A percentile compares a stretch with the other conserved stretches of the same genome.
phyloP scores from a whole-genome alignment of 2,113 vertebrate species.

The Corythornis vintsioides region DNA sequence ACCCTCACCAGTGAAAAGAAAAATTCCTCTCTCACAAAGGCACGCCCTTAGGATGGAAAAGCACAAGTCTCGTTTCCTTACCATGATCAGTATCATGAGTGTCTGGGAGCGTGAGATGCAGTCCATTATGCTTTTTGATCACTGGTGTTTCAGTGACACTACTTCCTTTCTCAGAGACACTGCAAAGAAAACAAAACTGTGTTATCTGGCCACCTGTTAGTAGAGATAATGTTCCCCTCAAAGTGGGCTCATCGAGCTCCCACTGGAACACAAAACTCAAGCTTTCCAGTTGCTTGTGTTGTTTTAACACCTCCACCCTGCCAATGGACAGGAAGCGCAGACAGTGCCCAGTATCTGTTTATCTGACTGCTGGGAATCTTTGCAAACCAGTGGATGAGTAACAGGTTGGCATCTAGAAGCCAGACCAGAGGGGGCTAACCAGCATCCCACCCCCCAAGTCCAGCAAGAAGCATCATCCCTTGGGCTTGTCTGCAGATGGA shows the following conservation, averaged over 20 bases:
- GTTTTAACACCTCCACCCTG: background rate
- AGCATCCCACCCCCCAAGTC: background rate
- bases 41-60: background rate
- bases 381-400: background rate
- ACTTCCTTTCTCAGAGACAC: slow-evolving; percentile 89
- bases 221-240: accelerated
- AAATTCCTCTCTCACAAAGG: background rate
- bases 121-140: slow-evolving; percentile 81
- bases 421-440: background rate
- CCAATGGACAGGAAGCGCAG: background rate
- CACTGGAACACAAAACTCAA: background rate
- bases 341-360: background rate
- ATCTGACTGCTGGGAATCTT: background rate
- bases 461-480: background rate
- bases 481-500: background rate
- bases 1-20: background rate
- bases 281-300: background rate
- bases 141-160: slow-evolving; percentile 81
- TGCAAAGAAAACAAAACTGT: slow-evolving; percentile 67
- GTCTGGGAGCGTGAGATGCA: slow-evolving; percentile 90
- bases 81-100: slow-evolving; percentile 89
- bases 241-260: background rate
- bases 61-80: slow-evolving; percentile 64
- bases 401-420: background rate
- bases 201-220: background rate